Conservation (phyloP, 2,888 invertebrate species). For the Macrophya alboannulata region DNA sequence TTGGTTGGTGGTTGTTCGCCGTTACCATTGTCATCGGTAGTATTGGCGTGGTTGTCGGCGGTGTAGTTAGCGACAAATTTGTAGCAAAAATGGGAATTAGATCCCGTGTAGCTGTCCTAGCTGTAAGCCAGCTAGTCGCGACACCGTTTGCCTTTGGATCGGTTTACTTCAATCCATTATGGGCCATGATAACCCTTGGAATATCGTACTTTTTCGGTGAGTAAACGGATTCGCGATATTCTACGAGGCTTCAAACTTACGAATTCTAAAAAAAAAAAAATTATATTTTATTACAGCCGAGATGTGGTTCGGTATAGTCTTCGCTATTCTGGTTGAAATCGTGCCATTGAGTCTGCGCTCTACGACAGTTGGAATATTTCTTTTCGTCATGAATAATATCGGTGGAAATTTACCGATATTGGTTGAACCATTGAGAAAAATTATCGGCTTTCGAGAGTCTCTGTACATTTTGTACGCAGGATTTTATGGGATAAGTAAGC, state of each 20-base stretch:
- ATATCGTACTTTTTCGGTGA: slow-evolving; percentile 94
- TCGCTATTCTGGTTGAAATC: slow-evolving; percentile 94
- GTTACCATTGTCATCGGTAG: slow-evolving; percentile 94
- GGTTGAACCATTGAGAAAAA: slow-evolving; percentile 92
- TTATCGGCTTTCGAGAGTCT: slow-evolving; percentile 91
- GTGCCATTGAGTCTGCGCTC: slow-evolving; percentile 92
- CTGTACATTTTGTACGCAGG: slow-evolving; percentile 95
- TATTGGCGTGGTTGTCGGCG: slow-evolving; percentile 89
- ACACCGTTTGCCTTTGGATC: slow-evolving; percentile 94
- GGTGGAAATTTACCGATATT: slow-evolving; percentile 95
- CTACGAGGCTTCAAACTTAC: background rate
- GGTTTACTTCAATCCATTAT: slow-evolving; percentile 90
- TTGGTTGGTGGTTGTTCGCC: slow-evolving; percentile 95
- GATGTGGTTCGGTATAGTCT: slow-evolving; percentile 97
- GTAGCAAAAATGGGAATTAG: slow-evolving; percentile 93
- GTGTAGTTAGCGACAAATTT: slow-evolving; percentile 92
- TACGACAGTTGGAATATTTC: slow-evolving; percentile 92
- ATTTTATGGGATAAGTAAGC: slow-evolving; percentile 92
- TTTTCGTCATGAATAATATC: slow-evolving; percentile 96
- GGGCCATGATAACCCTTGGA: slow-evolving; percentile 94
- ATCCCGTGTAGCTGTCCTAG: slow-evolving; percentile 90
- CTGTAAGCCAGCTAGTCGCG: slow-evolving; percentile 91
- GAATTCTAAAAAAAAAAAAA: too few species aligned
- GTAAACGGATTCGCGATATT: slow-evolving; percentile 65
- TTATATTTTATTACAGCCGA: slow-evolving; percentile 88